A percentile compares a stretch with the other conserved stretches of the same genome.
phyloP scores from a whole-genome alignment of 2,113 vertebrate genomes.

The Cyphomyrus discorhynchus region DNA sequence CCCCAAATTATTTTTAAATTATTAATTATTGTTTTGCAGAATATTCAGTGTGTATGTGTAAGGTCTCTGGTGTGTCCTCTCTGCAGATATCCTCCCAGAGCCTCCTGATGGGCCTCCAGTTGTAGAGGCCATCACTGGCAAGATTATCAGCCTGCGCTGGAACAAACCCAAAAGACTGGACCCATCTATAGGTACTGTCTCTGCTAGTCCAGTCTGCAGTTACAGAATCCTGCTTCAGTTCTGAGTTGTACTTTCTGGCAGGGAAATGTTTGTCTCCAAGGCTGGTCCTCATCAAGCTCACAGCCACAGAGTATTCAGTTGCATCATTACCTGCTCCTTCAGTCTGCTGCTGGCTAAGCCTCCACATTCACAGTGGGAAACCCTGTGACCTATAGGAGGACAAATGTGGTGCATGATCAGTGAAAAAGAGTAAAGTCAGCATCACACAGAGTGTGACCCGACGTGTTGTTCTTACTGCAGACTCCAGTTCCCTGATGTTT shows the following conservation, averaged over 20 bases:
- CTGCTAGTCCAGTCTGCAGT: background rate
- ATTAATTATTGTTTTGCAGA: background rate
- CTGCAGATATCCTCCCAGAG: conserved; percentile 84
- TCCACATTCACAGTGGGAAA: background rate
- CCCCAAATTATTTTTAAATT: background rate
- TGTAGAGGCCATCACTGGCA: conserved; percentile 77
- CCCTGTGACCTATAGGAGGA: background rate
- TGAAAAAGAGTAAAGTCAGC: background rate
- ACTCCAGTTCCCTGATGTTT: conserved; percentile 77
- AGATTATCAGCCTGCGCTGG: conserved; percentile 78
- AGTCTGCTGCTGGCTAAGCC: background rate
- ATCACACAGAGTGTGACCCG: background rate
- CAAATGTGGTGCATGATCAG: background rate
- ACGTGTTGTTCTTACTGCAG: conserved; percentile 47
- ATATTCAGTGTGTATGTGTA: background rate
- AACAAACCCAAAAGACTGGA: conserved; percentile 86
- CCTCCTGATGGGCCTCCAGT: conserved; percentile 82
- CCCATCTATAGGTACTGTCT: conserved; percentile 76
- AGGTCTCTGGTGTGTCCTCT: background rate
- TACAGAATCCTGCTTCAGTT: background rate
- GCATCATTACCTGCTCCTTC: background rate
- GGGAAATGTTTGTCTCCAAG: background rate
- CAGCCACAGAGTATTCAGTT: background rate
- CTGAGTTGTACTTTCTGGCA: background rate
- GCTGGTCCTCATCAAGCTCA: background rate